Conservation (phyloP, 2,113 vertebrate genomes). For the Proteles cristata region DNA sequence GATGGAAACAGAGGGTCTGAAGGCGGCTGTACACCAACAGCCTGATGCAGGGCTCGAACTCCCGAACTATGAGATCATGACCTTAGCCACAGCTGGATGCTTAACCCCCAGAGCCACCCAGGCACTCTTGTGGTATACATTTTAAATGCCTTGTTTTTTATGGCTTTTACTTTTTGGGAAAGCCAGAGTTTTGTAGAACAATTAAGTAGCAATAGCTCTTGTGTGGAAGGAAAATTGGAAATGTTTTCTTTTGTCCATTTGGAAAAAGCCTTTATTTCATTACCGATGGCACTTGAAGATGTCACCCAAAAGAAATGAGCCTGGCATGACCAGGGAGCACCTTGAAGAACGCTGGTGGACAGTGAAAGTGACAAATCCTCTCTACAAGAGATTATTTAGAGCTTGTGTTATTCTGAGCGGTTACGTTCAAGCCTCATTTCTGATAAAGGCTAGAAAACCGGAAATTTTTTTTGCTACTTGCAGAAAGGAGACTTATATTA, state of each 20-base stretch:
- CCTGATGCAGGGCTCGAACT: too few relatives aligned
- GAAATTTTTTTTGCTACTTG: neutral
- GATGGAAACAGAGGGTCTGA: too few relatives aligned
- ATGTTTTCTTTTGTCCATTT: neutral
- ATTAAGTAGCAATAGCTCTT: neutral
- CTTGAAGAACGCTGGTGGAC: too few relatives aligned
- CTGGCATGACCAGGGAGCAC: too few relatives aligned
- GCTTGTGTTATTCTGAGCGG: neutral
- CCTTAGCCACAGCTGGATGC: too few relatives aligned
- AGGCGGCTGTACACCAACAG: too few relatives aligned
- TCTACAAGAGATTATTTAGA: neutral
- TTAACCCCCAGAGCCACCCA: too few relatives aligned
- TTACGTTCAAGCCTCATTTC: neutral
- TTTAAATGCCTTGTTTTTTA: conserved; percentile 33
- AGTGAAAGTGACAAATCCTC: neutral
- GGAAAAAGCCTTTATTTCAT: neutral
- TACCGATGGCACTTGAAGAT: neutral
- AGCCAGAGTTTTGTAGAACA: neutral
- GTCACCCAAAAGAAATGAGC: neutral
- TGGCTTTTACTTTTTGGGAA: conserved; percentile 48
- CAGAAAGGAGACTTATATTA: neutral
- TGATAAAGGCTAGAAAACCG: neutral
- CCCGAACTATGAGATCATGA: too few relatives aligned
- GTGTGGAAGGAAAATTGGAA: neutral
- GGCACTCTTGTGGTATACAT: neutral